Base-by-base conservation (phyloP, 2,113 vertebrate genomes). In the pig (Sus scrofa) region DNA sequence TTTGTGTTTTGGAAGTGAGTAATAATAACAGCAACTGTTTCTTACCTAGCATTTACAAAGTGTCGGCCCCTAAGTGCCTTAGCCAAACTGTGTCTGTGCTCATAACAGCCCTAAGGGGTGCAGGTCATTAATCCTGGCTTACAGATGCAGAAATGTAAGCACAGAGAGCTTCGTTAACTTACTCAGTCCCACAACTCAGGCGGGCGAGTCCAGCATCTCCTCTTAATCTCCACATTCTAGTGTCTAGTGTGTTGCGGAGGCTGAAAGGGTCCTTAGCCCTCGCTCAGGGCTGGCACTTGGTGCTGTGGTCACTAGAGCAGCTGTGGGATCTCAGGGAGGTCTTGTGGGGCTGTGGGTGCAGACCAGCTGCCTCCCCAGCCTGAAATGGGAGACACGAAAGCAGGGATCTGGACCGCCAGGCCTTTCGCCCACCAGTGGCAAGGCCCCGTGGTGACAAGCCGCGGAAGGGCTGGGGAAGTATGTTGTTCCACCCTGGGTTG, bases 31-130 rank as follows among this genome's bases (percentile, higher is more conserved):
- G 7, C 3, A 26, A 7, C 27, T 0, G 13, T 44, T 30, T 37
- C 37, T 16, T 9, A 1, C n/a, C 77, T n/a, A 13, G 79, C 79
- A 14, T 27, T 22, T 22, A 12, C 4, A 4, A 58, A 22, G 81
- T 52, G 13, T 27, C 34, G 7, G 39, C 50, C 24, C n/a, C 32
- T 24, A 3, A 50, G 60, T 5, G n/a, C 71, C 37, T 19, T 32
- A 10, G 9, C 24, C 60, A 22, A 4, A 32, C n/a, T 1, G 0
- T 7, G 24, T 13, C 37, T 63, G 1, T 54, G 7, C 50, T 44
- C 18, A 0, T 4, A 39, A 63, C 62, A 77, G 2, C 39, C 27
- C 67, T 13, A 8, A 52, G 63, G 24, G 52, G 24, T 20, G 6
- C 7, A 20, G 75, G 37, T 30, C 44, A 32, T 71, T 7, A 8